Conservation (phyloP, 2,888 invertebrate species). For the Alviniconcha strummeri region DNA sequence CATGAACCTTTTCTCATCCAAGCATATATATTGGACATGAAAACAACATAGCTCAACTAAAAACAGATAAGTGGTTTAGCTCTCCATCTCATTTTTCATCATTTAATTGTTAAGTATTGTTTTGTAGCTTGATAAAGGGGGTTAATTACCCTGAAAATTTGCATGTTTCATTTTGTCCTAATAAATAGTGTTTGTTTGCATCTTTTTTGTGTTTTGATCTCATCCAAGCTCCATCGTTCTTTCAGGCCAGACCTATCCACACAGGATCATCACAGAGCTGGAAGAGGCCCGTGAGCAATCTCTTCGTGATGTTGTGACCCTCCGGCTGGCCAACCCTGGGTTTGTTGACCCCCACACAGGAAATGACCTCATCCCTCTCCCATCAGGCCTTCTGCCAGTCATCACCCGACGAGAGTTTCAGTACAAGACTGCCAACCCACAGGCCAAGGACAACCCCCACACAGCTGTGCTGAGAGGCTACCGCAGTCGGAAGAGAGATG, state of each 20-base stretch:
- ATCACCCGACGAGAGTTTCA: constrained; percentile 55
- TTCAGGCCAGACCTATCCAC: constrained; percentile 51
- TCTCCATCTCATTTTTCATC: no score
- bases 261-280: constrained; percentile 51
- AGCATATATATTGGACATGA: no score
- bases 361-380: constrained; percentile 51
- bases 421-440: constrained; percentile 52
- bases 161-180: no score
- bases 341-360: constrained; percentile 47
- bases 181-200: no score
- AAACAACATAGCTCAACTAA: no score
- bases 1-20: no score
- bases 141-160: no score
- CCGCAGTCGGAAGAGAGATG: constrained; percentile 51
- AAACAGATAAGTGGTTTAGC: no score
- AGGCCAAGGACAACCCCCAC: constrained; percentile 52
- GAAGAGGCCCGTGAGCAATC: constrained; percentile 55
- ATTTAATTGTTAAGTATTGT: no score
- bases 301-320: constrained; percentile 48
- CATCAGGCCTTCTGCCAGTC: constrained; percentile 47
- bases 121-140: no score
- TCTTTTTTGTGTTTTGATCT: no score
- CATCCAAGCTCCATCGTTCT: not conserved
- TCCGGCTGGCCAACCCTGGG: constrained; percentile 45
- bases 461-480: constrained; percentile 53